Percentiles rank a stretch among this genome's conserved stretches.
These are phyloP conservation scores for Lanistes nyassanus DNA, from an alignment of 1,140 invertebrate genomes.

Conservation along the genomic window DNA sequence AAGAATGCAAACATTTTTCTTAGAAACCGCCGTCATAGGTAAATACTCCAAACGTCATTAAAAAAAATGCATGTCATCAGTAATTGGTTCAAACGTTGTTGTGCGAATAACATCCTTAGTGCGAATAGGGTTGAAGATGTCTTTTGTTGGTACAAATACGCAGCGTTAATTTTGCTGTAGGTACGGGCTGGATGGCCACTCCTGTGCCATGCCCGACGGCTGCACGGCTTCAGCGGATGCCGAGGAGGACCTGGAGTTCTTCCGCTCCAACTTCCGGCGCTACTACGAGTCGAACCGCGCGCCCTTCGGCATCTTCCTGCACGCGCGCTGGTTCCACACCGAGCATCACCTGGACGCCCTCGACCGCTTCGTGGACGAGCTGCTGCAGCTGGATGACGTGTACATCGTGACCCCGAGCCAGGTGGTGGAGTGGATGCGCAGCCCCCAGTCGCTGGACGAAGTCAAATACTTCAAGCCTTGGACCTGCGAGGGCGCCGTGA, in stretches of 20 bases:
- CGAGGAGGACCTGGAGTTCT: conserved; percentile 95
- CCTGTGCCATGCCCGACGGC: conserved; percentile 48
- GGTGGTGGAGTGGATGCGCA: conserved; percentile 97
- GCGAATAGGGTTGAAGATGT: too few species aligned
- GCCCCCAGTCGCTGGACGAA: conserved; percentile 84
- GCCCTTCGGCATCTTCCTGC: conserved; percentile 53
- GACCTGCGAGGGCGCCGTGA: conserved; percentile 33
- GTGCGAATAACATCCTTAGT: too few species aligned
- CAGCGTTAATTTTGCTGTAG: conserved; percentile 16
- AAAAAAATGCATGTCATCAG: too few species aligned
- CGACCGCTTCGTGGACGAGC: conserved; percentile 94
- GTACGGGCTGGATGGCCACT: conserved; percentile 68
- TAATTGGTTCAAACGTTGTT: too few species aligned
- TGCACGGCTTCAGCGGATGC: conserved; percentile 40
- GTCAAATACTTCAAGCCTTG: conserved; percentile 71
- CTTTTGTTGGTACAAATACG: too few species aligned
- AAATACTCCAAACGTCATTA: too few species aligned
- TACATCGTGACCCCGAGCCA: conserved; percentile 94
- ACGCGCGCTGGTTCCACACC: conserved; percentile 54
- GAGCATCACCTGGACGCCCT: conserved; percentile 70
- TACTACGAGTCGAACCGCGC: conserved; percentile 79
- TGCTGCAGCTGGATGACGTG: conserved; percentile 89
- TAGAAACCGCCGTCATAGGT: too few species aligned
- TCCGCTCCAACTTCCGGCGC: conserved; percentile 94
- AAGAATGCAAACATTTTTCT: too few species aligned